Evolutionary conservation across 2,888 invertebrate species (phyloP).

Genomic region (Drosophila mimetica): DNA sequence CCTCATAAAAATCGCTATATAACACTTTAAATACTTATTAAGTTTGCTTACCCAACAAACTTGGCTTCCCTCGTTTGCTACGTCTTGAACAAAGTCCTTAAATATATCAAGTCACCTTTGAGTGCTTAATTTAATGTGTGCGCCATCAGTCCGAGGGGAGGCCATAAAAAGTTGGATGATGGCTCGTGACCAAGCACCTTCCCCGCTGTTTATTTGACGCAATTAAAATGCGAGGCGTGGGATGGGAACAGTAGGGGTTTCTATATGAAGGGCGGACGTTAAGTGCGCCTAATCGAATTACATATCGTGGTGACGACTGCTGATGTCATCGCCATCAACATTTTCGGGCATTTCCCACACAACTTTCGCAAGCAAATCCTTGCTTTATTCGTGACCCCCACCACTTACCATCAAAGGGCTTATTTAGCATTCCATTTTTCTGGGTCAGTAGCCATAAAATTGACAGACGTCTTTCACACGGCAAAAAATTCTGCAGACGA

Average conservation of each 20-base stretch:
- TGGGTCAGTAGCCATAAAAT: constrained; percentile 70
- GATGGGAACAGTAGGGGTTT: neutral
- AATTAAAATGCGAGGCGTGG: constrained; percentile 33
- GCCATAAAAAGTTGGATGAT: constrained; percentile 42
- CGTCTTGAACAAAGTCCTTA: neutral
- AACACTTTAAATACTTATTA: neutral
- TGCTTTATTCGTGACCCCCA: neutral
- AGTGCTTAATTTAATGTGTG: constrained; percentile 23
- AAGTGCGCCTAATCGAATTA: constrained; percentile 73
- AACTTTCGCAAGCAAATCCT: constrained; percentile 22
- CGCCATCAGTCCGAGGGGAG: constrained; percentile 15
- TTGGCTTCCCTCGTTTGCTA: neutral
- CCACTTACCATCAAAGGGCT: constrained; percentile 9
- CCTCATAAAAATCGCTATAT: neutral
- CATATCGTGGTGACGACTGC: constrained; percentile 43
- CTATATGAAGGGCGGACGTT: constrained; percentile 10
- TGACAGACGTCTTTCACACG: constrained; percentile 46
- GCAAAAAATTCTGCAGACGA: constrained; percentile 35
- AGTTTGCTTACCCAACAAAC: neutral
- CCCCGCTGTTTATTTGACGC: constrained; percentile 42
- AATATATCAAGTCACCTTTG: constrained; percentile 25
- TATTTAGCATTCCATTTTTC: constrained; percentile 63
- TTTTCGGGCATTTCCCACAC: constrained; percentile 20
- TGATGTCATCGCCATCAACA: constrained; percentile 63
- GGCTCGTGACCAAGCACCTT: constrained; percentile 37